Conservation (phyloP, 2,888 invertebrate genomes). For the Xestia xanthographa region DNA sequence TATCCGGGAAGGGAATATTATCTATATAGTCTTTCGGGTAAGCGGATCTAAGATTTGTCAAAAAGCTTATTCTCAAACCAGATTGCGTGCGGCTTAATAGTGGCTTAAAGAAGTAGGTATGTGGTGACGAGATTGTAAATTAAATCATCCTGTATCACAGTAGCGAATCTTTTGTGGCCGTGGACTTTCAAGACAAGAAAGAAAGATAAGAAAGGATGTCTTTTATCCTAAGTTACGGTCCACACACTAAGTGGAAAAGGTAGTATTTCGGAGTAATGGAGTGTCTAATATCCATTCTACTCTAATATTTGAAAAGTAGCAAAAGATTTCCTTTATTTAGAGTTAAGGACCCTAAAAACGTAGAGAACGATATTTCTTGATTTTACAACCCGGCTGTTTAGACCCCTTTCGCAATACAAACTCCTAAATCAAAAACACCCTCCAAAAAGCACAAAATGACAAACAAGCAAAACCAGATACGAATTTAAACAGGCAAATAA, state of each 20-base stretch:
- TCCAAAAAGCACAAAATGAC: constrained; percentile 23
- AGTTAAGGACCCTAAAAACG: background rate
- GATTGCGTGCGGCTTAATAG: background rate
- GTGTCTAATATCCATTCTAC: constrained; percentile 13
- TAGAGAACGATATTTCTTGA: background rate
- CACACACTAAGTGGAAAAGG: constrained; percentile 36
- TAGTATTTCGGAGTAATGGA: constrained; percentile 31
- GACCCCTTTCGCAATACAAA: constrained; percentile 1
- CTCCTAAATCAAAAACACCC: constrained; percentile 43
- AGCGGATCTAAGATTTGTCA: constrained; percentile 10
- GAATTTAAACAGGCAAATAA: constrained; percentile 39
- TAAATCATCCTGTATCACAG: constrained; percentile 3
- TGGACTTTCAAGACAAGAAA: constrained; percentile 3
- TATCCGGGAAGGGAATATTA: constrained; percentile 7
- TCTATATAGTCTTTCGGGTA: background rate
- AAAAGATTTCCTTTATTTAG: background rate
- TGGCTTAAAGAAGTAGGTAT: background rate
- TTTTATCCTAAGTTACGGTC: constrained; percentile 46
- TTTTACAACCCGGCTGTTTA: background rate
- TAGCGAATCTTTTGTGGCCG: constrained; percentile 4
- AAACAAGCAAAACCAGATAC: constrained; percentile 44
- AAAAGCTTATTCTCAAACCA: background rate
- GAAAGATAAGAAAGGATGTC: constrained; percentile 1
- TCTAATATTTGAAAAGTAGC: background rate
- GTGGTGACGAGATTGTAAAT: background rate